Conservation (phyloP, 2,888 invertebrate genomes). For the Agriotes lineatus region DNA sequence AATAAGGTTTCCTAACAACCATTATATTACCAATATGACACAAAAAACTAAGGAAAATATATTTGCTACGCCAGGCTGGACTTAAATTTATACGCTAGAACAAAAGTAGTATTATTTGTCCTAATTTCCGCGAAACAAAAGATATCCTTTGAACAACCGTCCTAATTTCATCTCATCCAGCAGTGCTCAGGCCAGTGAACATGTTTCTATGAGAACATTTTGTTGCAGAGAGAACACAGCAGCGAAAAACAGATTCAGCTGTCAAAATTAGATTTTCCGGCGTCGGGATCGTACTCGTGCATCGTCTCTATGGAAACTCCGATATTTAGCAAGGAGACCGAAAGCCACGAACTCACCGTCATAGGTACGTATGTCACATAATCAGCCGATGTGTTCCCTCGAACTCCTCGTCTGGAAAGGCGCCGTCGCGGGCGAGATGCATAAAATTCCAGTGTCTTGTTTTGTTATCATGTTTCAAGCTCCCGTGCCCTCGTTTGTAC, state of each 20-base stretch:
- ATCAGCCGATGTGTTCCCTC: conserved; percentile 26
- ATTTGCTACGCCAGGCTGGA: too few species aligned
- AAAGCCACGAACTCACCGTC: conserved; percentile 81
- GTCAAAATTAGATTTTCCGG: conserved; percentile 80
- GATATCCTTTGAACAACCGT: too few species aligned
- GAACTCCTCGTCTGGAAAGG: conserved; percentile 17
- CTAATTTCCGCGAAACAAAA: too few species aligned
- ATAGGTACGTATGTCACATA: conserved; percentile 75
- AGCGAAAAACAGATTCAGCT: conserved; percentile 79
- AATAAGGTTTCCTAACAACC: too few species aligned
- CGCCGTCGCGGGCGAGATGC: conserved; percentile 3
- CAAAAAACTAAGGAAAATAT: too few species aligned
- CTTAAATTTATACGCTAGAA: too few species aligned
- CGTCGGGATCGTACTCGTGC: conserved; percentile 84
- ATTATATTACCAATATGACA: too few species aligned
- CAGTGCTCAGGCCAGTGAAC: too few species aligned
- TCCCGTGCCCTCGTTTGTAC: neutral
- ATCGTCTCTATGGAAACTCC: conserved; percentile 86
- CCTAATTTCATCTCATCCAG: too few species aligned
- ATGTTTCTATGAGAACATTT: conserved; percentile 32
- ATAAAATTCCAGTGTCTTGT: conserved; percentile 21
- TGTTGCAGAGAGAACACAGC: conserved; percentile 74
- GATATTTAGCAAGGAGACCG: conserved; percentile 85
- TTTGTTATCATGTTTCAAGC: conserved; percentile 27
- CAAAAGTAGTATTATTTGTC: too few species aligned